These are phyloP conservation scores for Centropristis striata DNA, from an alignment of 2,113 vertebrate species.

Conservation along the genomic window DNA sequence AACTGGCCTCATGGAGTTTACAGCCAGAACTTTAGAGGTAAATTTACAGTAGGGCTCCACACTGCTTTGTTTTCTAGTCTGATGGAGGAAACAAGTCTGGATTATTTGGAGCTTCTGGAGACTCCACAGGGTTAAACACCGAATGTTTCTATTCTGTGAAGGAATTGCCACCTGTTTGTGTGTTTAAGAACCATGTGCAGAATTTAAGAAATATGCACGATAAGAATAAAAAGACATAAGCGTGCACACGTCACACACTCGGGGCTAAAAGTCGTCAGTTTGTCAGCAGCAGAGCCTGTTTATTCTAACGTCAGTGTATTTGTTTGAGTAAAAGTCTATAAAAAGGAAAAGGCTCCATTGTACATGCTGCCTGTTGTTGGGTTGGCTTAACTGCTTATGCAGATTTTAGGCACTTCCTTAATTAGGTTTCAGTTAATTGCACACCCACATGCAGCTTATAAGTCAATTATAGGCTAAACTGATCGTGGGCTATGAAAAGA, in stretches of 20 bases:
- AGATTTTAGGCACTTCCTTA: slow-evolving; percentile 65
- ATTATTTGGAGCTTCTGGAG: no score
- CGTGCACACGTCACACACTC: not conserved
- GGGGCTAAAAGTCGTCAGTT: not conserved
- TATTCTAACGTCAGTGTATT: slow-evolving; percentile 25
- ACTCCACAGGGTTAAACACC: not conserved
- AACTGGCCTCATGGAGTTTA: no score
- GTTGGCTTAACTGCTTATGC: slow-evolving; percentile 50
- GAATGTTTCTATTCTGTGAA: not conserved
- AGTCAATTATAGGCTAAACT: slow-evolving; percentile 70
- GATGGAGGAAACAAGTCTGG: not conserved
- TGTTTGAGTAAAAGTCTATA: slow-evolving; percentile 31
- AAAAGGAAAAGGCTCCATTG: slow-evolving; percentile 23
- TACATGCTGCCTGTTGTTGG: slow-evolving; percentile 25
- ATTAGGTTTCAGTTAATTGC: slow-evolving; percentile 75
- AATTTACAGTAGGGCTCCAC: no score
- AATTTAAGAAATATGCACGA: not conserved
- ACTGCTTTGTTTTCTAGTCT: no score
- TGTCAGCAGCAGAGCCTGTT: slow-evolving; percentile 5
- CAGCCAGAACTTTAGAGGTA: no score
- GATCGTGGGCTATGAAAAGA: slow-evolving; percentile 51
- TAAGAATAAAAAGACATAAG: not conserved
- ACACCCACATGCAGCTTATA: slow-evolving; percentile 70
- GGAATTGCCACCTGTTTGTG: not conserved
- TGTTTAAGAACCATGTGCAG: not conserved